phyloP scores from a whole-genome alignment of 2,113 vertebrate genomes.

The Petromus typicus region DNA sequence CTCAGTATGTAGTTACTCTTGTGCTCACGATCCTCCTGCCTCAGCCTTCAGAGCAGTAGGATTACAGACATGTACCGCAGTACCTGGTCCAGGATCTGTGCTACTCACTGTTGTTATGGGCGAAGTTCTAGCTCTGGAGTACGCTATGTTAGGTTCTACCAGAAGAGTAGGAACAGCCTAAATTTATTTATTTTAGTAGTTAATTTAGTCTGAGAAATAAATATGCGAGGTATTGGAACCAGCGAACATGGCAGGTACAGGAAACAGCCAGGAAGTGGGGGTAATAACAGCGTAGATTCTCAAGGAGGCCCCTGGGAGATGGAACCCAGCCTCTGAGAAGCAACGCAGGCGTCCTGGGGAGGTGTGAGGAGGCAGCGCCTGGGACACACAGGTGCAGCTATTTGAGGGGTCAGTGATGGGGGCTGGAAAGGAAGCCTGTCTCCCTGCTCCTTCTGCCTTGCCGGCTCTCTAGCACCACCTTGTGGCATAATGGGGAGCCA shows the following conservation, averaged over 20 bases:
- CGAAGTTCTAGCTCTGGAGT: neutral
- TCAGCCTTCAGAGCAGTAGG: neutral
- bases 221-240: neutral
- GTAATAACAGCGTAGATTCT: neutral
- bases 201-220: slow-evolving; percentile 25
- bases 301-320: neutral
- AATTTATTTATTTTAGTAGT: neutral
- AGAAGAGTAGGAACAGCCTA: neutral
- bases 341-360: neutral
- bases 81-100: neutral
- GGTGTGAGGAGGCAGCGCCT: neutral
- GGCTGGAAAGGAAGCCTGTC: neutral
- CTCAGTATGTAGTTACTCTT: neutral
- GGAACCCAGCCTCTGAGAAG: neutral
- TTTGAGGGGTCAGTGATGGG: neutral
- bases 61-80: neutral
- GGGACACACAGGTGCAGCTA: neutral
- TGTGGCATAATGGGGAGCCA: neutral
- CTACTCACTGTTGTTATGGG: neutral
- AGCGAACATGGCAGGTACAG: neutral
- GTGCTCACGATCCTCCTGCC: neutral
- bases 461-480: neutral
- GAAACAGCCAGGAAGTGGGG: neutral
- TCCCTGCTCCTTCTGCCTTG: neutral
- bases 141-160: neutral